Evolutionary conservation across 2,113 vertebrate genomes (phyloP), one percentile per base, ranked within the genome.

Genomic region (Xenopus laevis): DNA sequence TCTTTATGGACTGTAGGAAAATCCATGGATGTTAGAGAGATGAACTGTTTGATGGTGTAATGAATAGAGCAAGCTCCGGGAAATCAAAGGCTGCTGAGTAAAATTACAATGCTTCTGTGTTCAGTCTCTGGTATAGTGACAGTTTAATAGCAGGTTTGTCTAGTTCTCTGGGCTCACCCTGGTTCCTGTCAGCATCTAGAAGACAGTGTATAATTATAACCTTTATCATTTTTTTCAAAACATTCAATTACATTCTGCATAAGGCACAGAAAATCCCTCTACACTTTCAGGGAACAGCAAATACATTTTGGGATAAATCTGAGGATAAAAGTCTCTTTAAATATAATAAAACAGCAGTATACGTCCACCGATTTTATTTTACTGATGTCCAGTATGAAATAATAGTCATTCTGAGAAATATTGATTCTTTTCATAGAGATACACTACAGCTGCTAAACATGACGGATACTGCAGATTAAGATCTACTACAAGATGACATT

Each of bases 191-290:
- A 3, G 85, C 87, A 86, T 82, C 78, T 86, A 83, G 83, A 79
- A 27, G 79, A 77, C 83, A 77, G 50, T 78, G n/a, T 73, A 79
- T 83, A 89, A 91, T 92, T 89, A 89, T 89, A 87, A 79, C 47
- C 86, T 81, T 87, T 87, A 82, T 80, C 77, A 75, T 82, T 86
- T 80, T 71, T 82, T 86, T 84, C 80, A 72, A 80, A 62, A 73
- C 76, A 68, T 81, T 84, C 83, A 79, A 79, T 81, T 81, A 81
- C 82, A 86, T 64, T n/a, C 27, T 57, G 18, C 46, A 50, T 4
- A 47, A 11, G 55, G 53, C 59, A 63, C 44, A 17, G 46, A 47
- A 53, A 20, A 53, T 69, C 58, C 63, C 18, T 62, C 16, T 13
- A 68, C 53, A 75, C 23, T 46, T n/a, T 13, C 12, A 27, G 10